Conservation (phyloP, 2,888 invertebrate species). For the Polyploca ridens region DNA sequence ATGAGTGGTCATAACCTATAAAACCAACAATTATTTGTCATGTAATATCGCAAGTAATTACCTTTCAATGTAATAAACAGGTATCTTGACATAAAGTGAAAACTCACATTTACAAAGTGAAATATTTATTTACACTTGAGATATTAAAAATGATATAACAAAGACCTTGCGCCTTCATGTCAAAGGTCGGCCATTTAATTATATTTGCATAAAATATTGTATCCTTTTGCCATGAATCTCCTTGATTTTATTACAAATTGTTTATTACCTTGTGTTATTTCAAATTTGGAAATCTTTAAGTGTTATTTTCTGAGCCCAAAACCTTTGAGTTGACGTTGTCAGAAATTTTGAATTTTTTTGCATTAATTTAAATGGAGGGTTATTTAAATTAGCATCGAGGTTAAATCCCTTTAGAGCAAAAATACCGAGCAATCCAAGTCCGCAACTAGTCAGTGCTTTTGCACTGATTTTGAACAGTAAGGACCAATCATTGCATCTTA, state of each 20-base stretch:
- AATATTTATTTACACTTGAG: not conserved
- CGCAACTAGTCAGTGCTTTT: too few relatives aligned
- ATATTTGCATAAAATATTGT: not conserved
- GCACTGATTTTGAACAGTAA: too few relatives aligned
- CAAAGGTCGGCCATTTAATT: not conserved
- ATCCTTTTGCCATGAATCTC: slow-evolving; percentile 1
- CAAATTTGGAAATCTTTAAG: not conserved
- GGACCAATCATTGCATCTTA: too few relatives aligned
- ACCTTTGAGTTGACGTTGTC: too few relatives aligned
- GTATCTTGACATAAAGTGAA: not conserved
- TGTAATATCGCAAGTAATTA: not conserved
- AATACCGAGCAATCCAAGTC: too few relatives aligned
- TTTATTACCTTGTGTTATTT: not conserved
- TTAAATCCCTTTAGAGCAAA: too few relatives aligned
- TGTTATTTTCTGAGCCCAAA: too few relatives aligned
- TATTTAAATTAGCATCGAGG: too few relatives aligned
- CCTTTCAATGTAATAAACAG: not conserved
- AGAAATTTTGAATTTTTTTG: too few relatives aligned
- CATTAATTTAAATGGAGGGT: too few relatives aligned
- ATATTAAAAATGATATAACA: slow-evolving; percentile 1
- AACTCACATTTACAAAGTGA: not conserved
- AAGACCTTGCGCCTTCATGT: not conserved
- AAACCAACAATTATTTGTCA: not conserved
- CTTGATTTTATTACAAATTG: not conserved
- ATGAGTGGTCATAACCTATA: not conserved